phyloP scores from a whole-genome alignment of 2,113 vertebrate species.

The Probosciger aterrimus region DNA sequence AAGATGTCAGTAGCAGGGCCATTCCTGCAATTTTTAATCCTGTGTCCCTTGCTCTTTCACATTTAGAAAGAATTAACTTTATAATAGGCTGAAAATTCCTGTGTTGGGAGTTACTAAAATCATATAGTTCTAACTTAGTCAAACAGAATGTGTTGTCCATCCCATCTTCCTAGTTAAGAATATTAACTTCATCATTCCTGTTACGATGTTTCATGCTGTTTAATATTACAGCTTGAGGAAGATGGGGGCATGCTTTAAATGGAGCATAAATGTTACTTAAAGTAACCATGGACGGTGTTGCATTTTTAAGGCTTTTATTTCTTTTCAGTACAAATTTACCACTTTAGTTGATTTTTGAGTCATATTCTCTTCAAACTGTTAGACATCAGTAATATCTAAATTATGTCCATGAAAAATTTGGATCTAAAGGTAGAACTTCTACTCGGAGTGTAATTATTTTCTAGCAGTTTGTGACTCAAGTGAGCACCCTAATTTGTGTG shows the following conservation, averaged over 20 bases:
- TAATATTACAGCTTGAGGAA: background rate
- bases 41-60: background rate
- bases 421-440: background rate
- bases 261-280: background rate
- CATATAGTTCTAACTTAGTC: background rate
- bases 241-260: background rate
- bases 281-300: background rate
- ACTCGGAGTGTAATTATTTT: background rate
- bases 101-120: background rate
- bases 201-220: background rate
- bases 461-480: background rate
- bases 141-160: background rate
- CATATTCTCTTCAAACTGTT: background rate
- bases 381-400: background rate
- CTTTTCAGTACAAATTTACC: background rate
- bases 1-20: background rate
- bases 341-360: background rate
- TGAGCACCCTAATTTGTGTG: background rate
- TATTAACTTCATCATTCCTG: background rate
- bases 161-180: background rate
- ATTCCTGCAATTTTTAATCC: background rate
- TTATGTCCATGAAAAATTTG: background rate
- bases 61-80: background rate
- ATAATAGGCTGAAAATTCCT: background rate
- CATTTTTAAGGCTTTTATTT: background rate